A percentile compares a stretch with the other conserved stretches of the same genome.
Conservation (phyloP, 2,888 invertebrate species). For the Dinocampus coccinellae region DNA sequence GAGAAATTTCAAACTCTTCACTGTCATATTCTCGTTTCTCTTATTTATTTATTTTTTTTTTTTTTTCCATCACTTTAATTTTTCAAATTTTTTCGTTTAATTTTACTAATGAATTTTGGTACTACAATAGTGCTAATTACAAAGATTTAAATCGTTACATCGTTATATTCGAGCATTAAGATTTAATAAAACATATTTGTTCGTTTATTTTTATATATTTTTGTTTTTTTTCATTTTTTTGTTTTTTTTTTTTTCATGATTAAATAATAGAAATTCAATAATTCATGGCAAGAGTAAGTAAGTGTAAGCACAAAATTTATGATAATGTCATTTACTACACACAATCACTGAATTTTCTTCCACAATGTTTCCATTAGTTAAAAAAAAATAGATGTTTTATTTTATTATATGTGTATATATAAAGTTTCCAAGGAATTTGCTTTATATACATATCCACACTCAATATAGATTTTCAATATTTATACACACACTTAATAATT, state of each 20-base stretch:
- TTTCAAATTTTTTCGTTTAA: neutral
- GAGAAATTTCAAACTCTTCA: no score
- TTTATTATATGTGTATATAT: neutral
- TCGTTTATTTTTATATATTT: neutral
- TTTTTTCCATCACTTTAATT: neutral
- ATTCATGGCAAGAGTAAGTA: neutral
- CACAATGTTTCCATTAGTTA: neutral
- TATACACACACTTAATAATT: neutral
- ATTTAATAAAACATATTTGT: neutral
- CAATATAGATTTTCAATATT: conserved; percentile 24
- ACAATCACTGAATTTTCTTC: neutral
- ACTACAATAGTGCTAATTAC: neutral
- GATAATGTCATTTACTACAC: neutral
- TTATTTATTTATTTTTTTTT: no score
- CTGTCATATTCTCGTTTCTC: no score
- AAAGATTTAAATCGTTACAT: neutral
- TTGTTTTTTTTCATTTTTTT: no score
- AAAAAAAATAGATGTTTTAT: neutral
- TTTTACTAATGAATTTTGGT: neutral
- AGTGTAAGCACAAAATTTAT: neutral
- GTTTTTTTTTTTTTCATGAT: neutral
- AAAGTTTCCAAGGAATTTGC: conserved; percentile 20
- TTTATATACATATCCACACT: conserved; percentile 42
- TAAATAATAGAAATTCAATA: neutral
- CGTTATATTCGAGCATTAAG: neutral